Conservation (phyloP, 2,113 vertebrate genomes). For the Chauna torquata region DNA sequence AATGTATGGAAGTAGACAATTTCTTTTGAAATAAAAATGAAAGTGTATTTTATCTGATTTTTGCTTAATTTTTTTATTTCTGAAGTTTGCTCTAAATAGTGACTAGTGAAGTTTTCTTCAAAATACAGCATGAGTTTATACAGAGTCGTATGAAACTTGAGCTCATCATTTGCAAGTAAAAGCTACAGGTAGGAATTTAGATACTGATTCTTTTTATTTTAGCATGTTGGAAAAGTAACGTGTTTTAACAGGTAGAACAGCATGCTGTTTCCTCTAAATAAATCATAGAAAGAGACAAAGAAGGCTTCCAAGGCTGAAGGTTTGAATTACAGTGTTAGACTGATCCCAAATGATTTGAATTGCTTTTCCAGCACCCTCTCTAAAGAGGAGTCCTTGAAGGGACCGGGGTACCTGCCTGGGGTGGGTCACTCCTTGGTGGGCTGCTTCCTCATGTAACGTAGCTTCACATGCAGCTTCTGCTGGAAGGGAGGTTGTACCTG, state of each 20-base stretch:
- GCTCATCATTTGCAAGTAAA: background rate
- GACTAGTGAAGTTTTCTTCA: background rate
- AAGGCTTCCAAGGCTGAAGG: background rate
- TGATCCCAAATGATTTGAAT: background rate
- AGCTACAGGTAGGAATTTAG: background rate
- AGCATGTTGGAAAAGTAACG: background rate
- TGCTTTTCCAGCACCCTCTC: background rate
- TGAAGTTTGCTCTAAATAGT: background rate
- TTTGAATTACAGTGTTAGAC: background rate
- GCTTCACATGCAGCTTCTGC: background rate
- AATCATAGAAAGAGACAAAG: background rate
- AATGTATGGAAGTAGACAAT: background rate
- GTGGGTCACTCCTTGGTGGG: background rate
- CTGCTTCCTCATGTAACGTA: accelerated
- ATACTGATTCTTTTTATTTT: background rate
- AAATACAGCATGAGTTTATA: background rate
- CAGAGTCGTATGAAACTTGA: background rate
- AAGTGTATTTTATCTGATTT: background rate
- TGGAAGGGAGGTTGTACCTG: background rate
- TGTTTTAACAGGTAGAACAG: background rate
- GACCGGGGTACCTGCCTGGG: background rate
- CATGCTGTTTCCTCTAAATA: background rate
- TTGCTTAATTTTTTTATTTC: background rate
- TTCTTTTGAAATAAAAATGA: background rate
- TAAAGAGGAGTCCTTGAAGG: background rate